Evolutionary conservation across 1,140 invertebrate species (phyloP), one percentile per base, ranked within the genome.

Genomic region (Eriosoma lanigerum): DNA sequence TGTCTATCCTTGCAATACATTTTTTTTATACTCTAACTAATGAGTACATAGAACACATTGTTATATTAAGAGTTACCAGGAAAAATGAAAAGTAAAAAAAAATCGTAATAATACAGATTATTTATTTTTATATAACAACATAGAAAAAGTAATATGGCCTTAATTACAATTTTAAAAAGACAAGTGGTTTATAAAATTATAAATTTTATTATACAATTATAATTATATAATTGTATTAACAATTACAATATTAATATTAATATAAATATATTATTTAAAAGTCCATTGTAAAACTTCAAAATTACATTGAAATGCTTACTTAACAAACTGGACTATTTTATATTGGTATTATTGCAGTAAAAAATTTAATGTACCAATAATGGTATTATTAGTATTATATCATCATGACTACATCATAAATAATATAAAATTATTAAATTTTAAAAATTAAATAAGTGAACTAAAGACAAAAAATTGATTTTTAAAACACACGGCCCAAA

Each of bases 401-500:
- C 32, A 38, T 38, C 8, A 38, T 38, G 32, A 38, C 8, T 38
- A 38, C 3, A n/a, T n/a, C n/a, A n/a, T n/a, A n/a, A n/a, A n/a
- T n/a, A n/a, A n/a, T n/a, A n/a, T n/a, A n/a, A n/a, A n/a, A n/a
- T n/a, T n/a, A n/a, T n/a, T n/a, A 38, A 38, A 38, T 8, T 4
- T 38, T 38, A 3, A 38, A 38, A 38, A 38, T 38, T 38, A 38
- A 38, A 38, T 32, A 3, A 38, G 19, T 8, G 6, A 64, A 38
- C 12, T 8, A 4, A 4, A 64, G 19, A 64, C 3, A 0, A 6
- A 24, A 15, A 6, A 46, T 24, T 46, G 32, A 15, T 50, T 17
- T 24, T 76, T 64, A 94, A 88, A 93, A 93, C 82, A 89, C 88
- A 82, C 93, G 87, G 70, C 91, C 92, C 83, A 94, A 88, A 83